phyloP scores from a whole-genome alignment of 2,113 vertebrate species.

The Lutjanus erythropterus region DNA sequence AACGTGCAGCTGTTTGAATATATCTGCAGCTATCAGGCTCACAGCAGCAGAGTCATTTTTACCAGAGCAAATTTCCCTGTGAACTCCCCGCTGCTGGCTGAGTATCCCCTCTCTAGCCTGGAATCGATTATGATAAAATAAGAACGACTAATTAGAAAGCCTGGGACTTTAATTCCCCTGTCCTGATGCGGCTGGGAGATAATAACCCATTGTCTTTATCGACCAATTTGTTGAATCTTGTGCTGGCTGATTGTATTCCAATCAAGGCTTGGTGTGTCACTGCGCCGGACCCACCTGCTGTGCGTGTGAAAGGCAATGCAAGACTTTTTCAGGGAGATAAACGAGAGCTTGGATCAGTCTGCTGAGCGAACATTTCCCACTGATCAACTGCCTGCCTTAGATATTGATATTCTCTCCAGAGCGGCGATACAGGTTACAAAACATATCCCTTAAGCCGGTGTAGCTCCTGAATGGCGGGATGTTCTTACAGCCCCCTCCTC shows the following conservation, averaged over 20 bases:
- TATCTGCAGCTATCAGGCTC: slow-evolving; percentile 46
- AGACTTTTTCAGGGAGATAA: slow-evolving; percentile 46
- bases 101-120: slow-evolving; percentile 15
- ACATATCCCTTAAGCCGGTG: slow-evolving; percentile 61
- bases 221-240: slow-evolving; percentile 52
- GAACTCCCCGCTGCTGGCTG: slow-evolving; percentile 9
- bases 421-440: slow-evolving; percentile 49
- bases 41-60: slow-evolving; percentile 45
- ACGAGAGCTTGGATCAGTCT: slow-evolving; percentile 48
- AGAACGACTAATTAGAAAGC: slow-evolving; percentile 57
- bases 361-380: slow-evolving; percentile 64
- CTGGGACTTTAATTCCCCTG: slow-evolving; percentile 40
- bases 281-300: slow-evolving; percentile 22
- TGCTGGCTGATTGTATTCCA: slow-evolving; percentile 31
- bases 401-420: slow-evolving; percentile 67
- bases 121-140: slow-evolving; percentile 67
- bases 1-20: slow-evolving; percentile 28
- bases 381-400: slow-evolving; percentile 50
- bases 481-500: slow-evolving; percentile 5
- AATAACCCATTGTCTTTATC: slow-evolving; percentile 45
- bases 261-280: background rate
- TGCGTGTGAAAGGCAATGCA: slow-evolving; percentile 31
- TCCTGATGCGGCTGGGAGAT: slow-evolving; percentile 46
- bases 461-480: slow-evolving; percentile 31
- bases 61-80: slow-evolving; percentile 1